Evolutionary conservation across 2,113 vertebrate genomes (phyloP), one percentile per base, ranked within the genome.

Genomic region (Chunga burmeisteri): DNA sequence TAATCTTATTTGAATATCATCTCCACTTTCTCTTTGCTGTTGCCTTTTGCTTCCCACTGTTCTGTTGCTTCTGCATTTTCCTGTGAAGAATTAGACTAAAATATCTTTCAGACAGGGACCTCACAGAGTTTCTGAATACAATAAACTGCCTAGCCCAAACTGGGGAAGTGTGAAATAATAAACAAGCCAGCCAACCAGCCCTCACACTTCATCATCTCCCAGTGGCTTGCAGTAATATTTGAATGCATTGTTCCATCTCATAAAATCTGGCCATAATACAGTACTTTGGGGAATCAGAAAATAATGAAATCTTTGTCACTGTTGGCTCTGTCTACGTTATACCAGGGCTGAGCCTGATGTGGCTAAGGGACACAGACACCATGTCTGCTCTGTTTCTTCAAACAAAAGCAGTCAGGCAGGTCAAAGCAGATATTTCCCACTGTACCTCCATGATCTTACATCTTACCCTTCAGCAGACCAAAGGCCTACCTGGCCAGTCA

Each of bases 271-370:
- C 61, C 78, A 61, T 88, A 94, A 86, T 44, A 74, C 16, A 90
- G 63, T 66, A 92, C 85, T 94, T 92, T 38, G 63, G 78, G 81
- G 82, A 95, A 93, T 77, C 74, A 81, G 71, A 55, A 95, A 90
- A 91, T 80, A 97, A 94, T 85, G 67, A 91, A 88, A 93, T 82
- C 81, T 89, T 78, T 92, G 88, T 38, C 88, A 92, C 50, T 77
- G 25, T 66, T 94, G 67, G 44, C 34, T 93, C 46, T 73, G 34
- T 59, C 42, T 61, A 27, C 27, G 8, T 65, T 75, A 62, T 50
- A 23, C 71, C 15, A n/a, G 20, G 13, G 19, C n/a, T 77, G 36
- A 94, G 49, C 20, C 44, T 80, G 53, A 46, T 70, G 42, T 72
- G 40, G 30, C 32, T 86, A 66, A 78, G 47, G 72, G 65, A 74